phyloP scores from a whole-genome alignment of 2,888 invertebrate species.

The Hartigia nigra region DNA sequence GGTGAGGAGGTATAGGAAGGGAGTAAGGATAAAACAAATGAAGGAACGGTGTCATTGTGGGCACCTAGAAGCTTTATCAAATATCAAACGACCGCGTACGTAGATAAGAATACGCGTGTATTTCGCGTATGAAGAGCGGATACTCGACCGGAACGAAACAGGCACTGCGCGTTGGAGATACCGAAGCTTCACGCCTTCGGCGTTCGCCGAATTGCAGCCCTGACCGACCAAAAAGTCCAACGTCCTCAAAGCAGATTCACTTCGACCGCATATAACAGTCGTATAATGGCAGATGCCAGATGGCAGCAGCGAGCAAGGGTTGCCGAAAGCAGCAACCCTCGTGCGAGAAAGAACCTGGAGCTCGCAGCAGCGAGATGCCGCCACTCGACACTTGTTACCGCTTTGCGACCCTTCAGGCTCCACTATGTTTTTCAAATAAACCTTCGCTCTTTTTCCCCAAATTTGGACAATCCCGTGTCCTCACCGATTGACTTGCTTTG shows the following conservation, averaged over 20 bases:
- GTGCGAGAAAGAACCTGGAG: conserved; percentile 48
- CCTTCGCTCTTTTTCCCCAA: background rate
- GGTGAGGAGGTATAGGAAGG: background rate
- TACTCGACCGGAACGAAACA: background rate
- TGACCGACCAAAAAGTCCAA: background rate
- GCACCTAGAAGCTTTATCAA: background rate
- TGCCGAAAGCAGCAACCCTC: conserved; percentile 57
- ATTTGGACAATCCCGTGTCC: background rate
- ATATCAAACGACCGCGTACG: background rate
- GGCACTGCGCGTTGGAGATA: background rate
- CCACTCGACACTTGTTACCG: conserved; percentile 16
- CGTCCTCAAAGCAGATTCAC: background rate
- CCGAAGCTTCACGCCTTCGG: background rate
- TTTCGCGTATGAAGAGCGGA: background rate
- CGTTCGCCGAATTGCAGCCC: background rate
- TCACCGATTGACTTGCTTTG: background rate
- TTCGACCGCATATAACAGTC: background rate
- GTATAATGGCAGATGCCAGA: conserved; percentile 55
- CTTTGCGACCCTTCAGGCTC: background rate
- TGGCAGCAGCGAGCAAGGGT: conserved; percentile 56
- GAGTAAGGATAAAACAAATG: background rate
- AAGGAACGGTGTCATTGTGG: background rate
- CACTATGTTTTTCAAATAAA: background rate
- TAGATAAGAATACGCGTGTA: background rate
- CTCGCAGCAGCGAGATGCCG: conserved; percentile 36